Evolutionary conservation across 1,140 invertebrate species (phyloP).

Genomic region (Trialeurodes vaporariorum): DNA sequence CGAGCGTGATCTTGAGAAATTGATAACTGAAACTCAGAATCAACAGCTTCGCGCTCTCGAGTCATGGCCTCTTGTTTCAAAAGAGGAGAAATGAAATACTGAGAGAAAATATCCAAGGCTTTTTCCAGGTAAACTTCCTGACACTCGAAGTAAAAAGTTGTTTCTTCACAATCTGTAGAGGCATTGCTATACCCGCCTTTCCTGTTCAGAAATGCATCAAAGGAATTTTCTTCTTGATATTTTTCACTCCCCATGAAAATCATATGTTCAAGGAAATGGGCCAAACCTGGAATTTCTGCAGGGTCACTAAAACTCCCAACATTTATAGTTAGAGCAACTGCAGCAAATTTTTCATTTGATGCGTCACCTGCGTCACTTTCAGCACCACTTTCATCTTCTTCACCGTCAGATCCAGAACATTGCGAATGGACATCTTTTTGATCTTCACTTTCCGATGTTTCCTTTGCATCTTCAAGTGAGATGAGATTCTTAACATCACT

Average conservation of each 20-base stretch:
- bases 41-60: constrained; percentile 81
- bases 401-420: not conserved
- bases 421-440: not conserved
- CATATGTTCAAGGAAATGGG: constrained; percentile 94
- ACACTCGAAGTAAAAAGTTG: constrained; percentile 79
- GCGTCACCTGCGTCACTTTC: not conserved
- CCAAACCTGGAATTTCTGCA: constrained; percentile 65
- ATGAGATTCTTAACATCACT: constrained; percentile 4
- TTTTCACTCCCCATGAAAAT: constrained; percentile 59
- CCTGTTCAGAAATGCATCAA: constrained; percentile 38
- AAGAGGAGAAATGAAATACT: constrained; percentile 79
- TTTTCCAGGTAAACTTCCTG: constrained; percentile 59
- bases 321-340: constrained; percentile 43
- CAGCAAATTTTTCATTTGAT: not conserved
- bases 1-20: constrained; percentile 51
- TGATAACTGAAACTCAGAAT: constrained; percentile 76
- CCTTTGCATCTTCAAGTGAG: constrained; percentile 3
- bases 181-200: constrained; percentile 41
- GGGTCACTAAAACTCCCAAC: constrained; percentile 47
- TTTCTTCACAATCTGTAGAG: constrained; percentile 61
- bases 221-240: constrained; percentile 42
- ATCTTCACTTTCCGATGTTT: not conserved
- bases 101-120: constrained; percentile 74
- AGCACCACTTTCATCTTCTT: constrained; percentile 4
- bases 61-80: constrained; percentile 78